These are phyloP conservation scores for Hypsibius dujardini DNA, from an alignment of 1,140 invertebrate species.

Conservation along the genomic window DNA sequence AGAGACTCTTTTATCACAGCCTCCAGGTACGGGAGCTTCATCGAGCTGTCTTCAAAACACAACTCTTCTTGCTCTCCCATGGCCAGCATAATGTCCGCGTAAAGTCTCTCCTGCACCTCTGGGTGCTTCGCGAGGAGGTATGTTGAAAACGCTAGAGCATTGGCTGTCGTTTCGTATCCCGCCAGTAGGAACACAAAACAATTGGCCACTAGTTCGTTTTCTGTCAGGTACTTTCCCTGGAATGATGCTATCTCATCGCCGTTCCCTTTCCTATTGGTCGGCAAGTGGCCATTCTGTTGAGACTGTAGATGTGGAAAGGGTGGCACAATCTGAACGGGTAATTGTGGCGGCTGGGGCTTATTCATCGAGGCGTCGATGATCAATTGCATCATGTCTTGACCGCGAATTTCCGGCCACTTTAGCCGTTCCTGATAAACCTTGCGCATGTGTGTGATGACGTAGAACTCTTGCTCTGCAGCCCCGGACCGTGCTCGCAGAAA, in stretches of 20 bases:
- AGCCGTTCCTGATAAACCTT: neutral
- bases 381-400: constrained; percentile 9
- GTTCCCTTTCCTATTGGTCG: too few species aligned
- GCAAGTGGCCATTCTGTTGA: too few species aligned
- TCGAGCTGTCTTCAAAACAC: constrained; percentile 21
- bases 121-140: constrained; percentile 36
- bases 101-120: constrained; percentile 33
- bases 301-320: too few species aligned
- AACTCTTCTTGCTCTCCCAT: constrained; percentile 17
- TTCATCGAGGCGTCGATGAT: constrained; percentile 12
- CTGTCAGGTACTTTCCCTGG: constrained; percentile 27
- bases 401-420: neutral
- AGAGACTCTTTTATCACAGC: constrained; percentile 33
- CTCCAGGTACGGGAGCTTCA: constrained; percentile 31
- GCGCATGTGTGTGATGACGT: constrained; percentile 8
- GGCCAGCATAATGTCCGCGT: constrained; percentile 27
- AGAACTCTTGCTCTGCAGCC: neutral
- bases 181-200: constrained; percentile 35
- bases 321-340: too few species aligned
- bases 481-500: neutral
- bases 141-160: constrained; percentile 33
- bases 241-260: too few species aligned
- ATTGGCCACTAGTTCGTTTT: constrained; percentile 34
- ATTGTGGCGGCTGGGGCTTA: too few species aligned
- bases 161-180: constrained; percentile 37